These are phyloP conservation scores for Vannuccia rotundouncinata DNA, from an alignment of 2,888 invertebrate species.

Conservation along the genomic window DNA sequence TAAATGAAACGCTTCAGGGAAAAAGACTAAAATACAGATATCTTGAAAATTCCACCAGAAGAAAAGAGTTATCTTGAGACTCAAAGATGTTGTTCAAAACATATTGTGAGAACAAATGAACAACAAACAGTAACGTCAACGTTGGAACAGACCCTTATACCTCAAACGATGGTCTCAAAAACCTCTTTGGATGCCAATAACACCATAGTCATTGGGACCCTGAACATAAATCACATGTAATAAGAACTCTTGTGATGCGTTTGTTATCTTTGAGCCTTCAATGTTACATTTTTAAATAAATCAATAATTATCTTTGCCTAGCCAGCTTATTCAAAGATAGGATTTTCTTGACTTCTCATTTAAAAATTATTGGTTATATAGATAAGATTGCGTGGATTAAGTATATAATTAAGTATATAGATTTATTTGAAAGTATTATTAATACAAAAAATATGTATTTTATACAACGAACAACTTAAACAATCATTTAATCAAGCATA, in stretches of 20 bases:
- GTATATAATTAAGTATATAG: no score
- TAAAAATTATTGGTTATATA: no score
- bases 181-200: background rate
- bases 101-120: background rate
- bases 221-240: background rate
- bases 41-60: background rate
- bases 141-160: background rate
- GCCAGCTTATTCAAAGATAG: no score
- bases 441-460: no score
- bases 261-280: background rate
- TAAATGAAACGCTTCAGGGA: background rate
- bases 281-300: background rate
- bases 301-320: background rate
- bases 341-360: no score
- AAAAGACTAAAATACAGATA: background rate
- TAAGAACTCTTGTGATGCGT: background rate
- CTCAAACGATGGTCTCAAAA: background rate
- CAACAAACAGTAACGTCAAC: background rate
- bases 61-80: background rate
- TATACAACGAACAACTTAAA: no score
- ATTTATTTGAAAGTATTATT: no score
- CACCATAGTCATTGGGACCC: background rate
- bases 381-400: no score
- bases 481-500: no score
- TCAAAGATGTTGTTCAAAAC: no score